Evolutionary conservation across 2,113 vertebrate genomes (phyloP), one percentile per base, ranked within the genome.

Genomic region (Chionis minor): DNA sequence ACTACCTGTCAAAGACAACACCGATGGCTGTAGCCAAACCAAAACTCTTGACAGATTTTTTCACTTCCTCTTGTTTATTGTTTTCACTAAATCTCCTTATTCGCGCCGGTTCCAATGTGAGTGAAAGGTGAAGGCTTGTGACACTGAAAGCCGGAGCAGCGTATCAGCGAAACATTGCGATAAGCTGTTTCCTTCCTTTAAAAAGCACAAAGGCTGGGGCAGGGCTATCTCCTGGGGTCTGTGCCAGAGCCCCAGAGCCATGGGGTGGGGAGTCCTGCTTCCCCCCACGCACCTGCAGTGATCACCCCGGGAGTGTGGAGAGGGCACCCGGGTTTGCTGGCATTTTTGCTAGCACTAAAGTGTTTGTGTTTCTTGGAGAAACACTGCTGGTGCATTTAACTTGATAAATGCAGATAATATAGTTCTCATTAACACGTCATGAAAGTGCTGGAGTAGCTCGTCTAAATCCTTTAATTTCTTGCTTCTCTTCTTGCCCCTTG

Each of bases 101-200:
- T 95, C 4, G 4, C 88, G 88, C 83, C 5, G 22, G 94, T 91
- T 65, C 61, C 22, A 7, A 84, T 92, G 81, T 95, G 58, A 97
- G 97, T 94, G 92, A 97, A 94, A 96, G 96, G 94, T 94, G 94
- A 97, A 97, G 74, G 84, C 67, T 88, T 89, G 94, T 97, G 96
- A 91, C 97, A 96, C 59, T 1, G 22, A 56, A 66, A 86, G 54
- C 87, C 0, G 1, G 92, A 58, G 83, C 71, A 69, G 70, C 0
- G 1, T 95, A 95, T 96, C 93, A 84, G 74, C 3, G 2, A 97
- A 98, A 87, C 12, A 3, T 33, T 80, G 81, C 5, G 71, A 87
- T 97, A 94, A 94, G 78, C 49, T 1, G 10, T 90, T 98, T 98
- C 97, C 97, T 98, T 97, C 97, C 96, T 96, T 59, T 72, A 35